Base-by-base conservation (phyloP, 2,113 vertebrate genomes). In the Sorex fumeus region DNA sequence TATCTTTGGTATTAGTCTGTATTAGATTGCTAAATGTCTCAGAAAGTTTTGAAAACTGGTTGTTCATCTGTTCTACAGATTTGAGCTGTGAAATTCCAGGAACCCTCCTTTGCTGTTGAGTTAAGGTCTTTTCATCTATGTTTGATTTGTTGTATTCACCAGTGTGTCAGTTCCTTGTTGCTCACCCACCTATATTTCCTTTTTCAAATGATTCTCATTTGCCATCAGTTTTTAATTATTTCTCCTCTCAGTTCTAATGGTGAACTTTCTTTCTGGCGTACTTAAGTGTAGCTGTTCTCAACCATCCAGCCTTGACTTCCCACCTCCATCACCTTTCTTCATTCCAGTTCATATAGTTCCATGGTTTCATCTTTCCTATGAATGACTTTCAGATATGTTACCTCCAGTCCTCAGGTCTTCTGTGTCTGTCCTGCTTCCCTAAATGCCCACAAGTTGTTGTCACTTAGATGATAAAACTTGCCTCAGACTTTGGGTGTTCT, bases 181-280 rank as follows among this genome's bases (percentile, higher is more conserved):
- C 40, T 40, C 40, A 53, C 62, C 7, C 32, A 78, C 18, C 16
- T 60, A 0, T 84, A 15, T 32, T 88, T 93, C 57, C 43, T 60
- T 87, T 87, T 80, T 64, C 64, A 80, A 53, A 53, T 79, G 75
- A 32, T 88, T 32, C 77, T 57, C 27, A 27, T 88, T 88, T 80
- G 40, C 40, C 40, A 47, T 75, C 18, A 23, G 0, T 91, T 64
- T 64, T 91, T 83, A 87, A 47, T 87, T 82, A 23, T 72, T 77
- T 90, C 19, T 79, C 50, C n/a, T 67, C 32, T 81, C 40, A 40
- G 7, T 40, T 40, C 40, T 40, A 64, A 23, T 34, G 36, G 23
- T 91, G 72, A 82, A 47, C 76, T 77, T 28, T 18, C 32, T 53
- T 64, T 27, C 47, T 13, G 70, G 50, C 27, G 15, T 23, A 7